Evolutionary conservation across 2,113 vertebrate genomes (phyloP).

Genomic region (Tragelaphus strepsiceros): DNA sequence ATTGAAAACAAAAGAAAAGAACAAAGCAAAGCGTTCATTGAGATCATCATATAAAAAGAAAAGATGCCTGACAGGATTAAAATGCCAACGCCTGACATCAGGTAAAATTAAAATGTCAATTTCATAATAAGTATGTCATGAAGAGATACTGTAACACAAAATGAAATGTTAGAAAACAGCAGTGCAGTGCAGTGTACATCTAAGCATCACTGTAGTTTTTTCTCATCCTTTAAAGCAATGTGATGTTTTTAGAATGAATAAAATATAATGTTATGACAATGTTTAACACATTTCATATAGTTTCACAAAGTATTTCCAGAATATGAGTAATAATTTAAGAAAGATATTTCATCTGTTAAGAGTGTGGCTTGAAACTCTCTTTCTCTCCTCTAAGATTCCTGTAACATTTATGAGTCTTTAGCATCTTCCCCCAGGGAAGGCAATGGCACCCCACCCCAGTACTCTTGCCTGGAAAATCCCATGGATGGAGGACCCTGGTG

Average conservation of each 20-base stretch:
- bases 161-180: slow-evolving; percentile 13
- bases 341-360: background rate
- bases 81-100: background rate
- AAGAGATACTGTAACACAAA: slow-evolving; percentile 1
- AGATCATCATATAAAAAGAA: slow-evolving; percentile 21
- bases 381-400: background rate
- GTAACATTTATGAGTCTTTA: background rate
- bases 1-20: slow-evolving; percentile 35
- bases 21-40: slow-evolving; percentile 5
- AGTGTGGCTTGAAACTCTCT: background rate
- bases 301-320: slow-evolving; percentile 10
- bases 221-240: slow-evolving; percentile 11
- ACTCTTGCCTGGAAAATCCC: too few relatives aligned
- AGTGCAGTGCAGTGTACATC: background rate
- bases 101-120: background rate
- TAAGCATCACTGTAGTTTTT: background rate
- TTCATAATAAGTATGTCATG: slow-evolving; percentile 29
- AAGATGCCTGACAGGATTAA: slow-evolving; percentile 26
- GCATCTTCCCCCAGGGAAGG: background rate
- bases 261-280: background rate
- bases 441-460: too few relatives aligned
- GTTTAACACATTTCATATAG: slow-evolving; percentile 9
- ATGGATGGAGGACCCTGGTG: too few relatives aligned
- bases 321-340: slow-evolving; percentile 24
- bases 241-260: background rate